Conservation (phyloP, 2,888 invertebrate species). For the Habrosyne pyritoides region DNA sequence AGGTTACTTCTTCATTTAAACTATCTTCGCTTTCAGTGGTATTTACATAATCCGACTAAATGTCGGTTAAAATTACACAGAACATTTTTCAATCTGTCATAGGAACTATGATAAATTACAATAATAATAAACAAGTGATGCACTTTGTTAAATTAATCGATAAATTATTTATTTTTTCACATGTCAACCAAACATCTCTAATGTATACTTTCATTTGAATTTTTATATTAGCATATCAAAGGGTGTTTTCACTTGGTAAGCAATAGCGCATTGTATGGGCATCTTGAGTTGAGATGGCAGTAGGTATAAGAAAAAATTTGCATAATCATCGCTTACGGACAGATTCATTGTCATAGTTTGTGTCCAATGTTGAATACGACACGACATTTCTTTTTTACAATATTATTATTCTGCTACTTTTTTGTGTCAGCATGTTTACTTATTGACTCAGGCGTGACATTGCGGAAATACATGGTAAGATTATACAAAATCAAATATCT, state of each 20-base stretch:
- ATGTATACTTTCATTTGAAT: slow-evolving; percentile 6
- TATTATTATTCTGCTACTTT: slow-evolving; percentile 1
- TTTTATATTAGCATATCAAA: slow-evolving; percentile 57
- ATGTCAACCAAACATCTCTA: neutral
- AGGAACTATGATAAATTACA: neutral
- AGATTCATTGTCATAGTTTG: slow-evolving; percentile 41
- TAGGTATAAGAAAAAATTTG: slow-evolving; percentile 68
- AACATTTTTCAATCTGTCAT: neutral
- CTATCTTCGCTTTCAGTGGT: neutral
- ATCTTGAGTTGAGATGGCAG: slow-evolving; percentile 35
- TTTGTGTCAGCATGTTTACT: no score
- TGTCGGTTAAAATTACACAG: neutral
- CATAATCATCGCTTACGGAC: slow-evolving; percentile 65
- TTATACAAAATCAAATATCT: no score
- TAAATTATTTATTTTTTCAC: neutral
- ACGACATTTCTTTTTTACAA: slow-evolving; percentile 32
- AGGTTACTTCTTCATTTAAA: neutral
- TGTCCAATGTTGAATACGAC: slow-evolving; percentile 38
- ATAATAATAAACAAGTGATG: neutral
- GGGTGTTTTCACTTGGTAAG: slow-evolving; percentile 48
- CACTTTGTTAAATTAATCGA: neutral
- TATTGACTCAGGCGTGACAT: no score
- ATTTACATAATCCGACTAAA: neutral
- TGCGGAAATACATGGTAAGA: no score
- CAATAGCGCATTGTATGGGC: slow-evolving; percentile 39